Percentiles rank a stretch among this genome's conserved stretches.
Conservation (phyloP, 2,888 invertebrate species). For the Tenodera sinensis region DNA sequence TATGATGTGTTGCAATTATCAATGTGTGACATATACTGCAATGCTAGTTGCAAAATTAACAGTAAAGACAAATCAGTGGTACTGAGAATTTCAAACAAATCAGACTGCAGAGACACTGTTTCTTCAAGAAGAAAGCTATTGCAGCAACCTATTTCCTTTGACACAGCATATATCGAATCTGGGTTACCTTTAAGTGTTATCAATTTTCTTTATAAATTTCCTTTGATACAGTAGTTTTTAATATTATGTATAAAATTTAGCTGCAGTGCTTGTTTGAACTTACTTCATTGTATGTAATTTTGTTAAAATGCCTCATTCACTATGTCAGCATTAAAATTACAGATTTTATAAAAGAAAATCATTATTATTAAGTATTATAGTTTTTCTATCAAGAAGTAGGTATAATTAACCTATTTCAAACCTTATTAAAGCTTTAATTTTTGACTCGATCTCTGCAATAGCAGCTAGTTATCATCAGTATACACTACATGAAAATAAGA, state of each 20-base stretch:
- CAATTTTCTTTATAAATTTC: not conserved
- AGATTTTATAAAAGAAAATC: not conserved
- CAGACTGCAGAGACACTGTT: not conserved
- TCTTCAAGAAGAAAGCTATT: not conserved
- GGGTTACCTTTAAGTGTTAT: not conserved
- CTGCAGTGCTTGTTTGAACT: not conserved
- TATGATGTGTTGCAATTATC: not conserved
- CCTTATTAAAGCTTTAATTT: no score
- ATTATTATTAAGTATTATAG: not conserved
- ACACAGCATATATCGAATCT: not conserved
- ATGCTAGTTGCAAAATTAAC: not conserved
- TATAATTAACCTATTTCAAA: not conserved
- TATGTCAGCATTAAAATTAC: not conserved
- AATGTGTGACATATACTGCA: not conserved
- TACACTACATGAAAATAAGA: no score
- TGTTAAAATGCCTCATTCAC: not conserved
- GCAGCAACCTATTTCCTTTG: not conserved
- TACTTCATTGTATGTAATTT: not conserved
- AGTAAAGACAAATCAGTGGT: not conserved
- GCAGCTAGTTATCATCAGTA: no score
- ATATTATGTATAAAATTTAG: not conserved
- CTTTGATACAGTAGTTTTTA: not conserved
- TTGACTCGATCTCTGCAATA: no score
- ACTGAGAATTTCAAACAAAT: not conserved
- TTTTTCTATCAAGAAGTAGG: not conserved